phyloP scores from a whole-genome alignment of 2,113 vertebrate species.

The Castor canadensis region DNA sequence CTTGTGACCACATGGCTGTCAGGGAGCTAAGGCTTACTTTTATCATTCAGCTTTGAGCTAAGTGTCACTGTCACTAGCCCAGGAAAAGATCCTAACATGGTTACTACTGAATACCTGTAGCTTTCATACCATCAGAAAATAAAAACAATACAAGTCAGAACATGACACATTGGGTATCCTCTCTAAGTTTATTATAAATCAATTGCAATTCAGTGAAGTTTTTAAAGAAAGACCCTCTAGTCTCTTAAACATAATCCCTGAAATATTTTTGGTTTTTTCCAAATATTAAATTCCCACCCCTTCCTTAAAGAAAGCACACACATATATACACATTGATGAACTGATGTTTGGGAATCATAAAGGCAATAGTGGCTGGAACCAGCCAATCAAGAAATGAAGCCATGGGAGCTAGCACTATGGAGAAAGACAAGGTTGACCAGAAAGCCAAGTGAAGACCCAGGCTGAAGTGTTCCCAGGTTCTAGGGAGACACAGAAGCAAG shows the following conservation, averaged over 20 bases:
- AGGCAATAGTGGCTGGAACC: background rate
- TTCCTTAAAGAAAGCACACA: background rate
- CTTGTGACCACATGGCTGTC: no score
- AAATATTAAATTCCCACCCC: background rate
- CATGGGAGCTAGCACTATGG: background rate
- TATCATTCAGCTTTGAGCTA: no score
- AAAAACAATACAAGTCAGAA: background rate
- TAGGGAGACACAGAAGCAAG: background rate
- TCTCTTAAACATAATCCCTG: background rate
- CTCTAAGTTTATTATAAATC: background rate
- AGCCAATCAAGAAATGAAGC: background rate
- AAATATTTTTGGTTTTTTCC: background rate
- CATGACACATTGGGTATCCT: background rate
- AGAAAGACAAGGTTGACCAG: background rate
- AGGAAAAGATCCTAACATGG: background rate
- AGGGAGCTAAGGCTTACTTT: background rate
- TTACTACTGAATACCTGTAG: background rate
- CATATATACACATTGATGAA: background rate
- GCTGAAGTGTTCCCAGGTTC: background rate
- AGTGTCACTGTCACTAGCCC: background rate
- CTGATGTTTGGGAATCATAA: background rate
- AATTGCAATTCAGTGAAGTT: background rate
- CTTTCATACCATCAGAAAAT: background rate
- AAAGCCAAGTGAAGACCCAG: background rate
- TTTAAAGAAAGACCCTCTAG: background rate